phyloP scores from a whole-genome alignment of 2,113 vertebrate genomes.

The Petromus typicus region DNA sequence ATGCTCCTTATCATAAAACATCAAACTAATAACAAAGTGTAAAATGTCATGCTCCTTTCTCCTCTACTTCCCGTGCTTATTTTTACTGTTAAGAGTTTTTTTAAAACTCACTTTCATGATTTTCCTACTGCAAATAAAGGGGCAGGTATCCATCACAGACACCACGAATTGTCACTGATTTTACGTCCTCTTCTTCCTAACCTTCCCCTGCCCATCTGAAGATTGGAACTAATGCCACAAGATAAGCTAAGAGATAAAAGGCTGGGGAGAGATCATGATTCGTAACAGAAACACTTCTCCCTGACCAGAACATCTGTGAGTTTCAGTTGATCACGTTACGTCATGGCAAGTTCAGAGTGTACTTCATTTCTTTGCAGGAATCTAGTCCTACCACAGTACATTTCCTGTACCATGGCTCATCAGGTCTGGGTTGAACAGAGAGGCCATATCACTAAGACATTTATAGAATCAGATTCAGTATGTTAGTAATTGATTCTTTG shows the following conservation, averaged over 20 bases:
- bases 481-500: constrained; percentile 67
- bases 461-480: constrained; percentile 70
- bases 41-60: not conserved
- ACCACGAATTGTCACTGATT: not conserved
- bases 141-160: not conserved
- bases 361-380: constrained; percentile 29
- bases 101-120: not conserved
- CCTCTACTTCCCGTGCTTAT: not conserved
- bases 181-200: constrained; percentile 42
- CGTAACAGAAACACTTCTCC: not conserved
- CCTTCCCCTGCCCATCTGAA: not conserved
- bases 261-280: not conserved
- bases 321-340: not conserved
- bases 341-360: not conserved
- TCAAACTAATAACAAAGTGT: not conserved
- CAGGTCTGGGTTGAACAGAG: constrained; percentile 55
- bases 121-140: not conserved
- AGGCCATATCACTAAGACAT: constrained; percentile 59
- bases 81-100: not conserved
- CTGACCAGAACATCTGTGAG: constrained; percentile 26
- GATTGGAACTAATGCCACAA: not conserved
- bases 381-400: constrained; percentile 6
- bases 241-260: constrained; percentile 2
- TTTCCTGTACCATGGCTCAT: constrained; percentile 61
- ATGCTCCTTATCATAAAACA: not conserved